A percentile compares a stretch with the other conserved stretches of the same genome.
Conservation (phyloP, 2,113 vertebrate genomes). For the Hystrix cristata region DNA sequence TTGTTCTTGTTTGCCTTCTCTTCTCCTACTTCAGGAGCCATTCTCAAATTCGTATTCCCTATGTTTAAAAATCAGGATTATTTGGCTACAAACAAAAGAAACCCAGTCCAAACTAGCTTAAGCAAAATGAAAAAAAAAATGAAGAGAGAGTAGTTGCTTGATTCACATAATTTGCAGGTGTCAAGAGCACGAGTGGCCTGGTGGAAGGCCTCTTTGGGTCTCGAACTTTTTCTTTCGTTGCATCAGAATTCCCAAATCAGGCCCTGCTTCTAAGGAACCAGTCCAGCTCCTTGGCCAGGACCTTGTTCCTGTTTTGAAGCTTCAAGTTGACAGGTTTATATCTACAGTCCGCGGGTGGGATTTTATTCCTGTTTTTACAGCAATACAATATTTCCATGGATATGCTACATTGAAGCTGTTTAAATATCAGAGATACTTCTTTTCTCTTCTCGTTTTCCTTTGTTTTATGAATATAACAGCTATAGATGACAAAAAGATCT, state of each 20-base stretch:
- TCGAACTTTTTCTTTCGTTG: neutral
- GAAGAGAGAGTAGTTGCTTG: neutral
- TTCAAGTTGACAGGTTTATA: constrained; percentile 2
- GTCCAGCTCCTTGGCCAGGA: neutral
- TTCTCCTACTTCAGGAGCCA: neutral
- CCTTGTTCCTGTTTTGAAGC: constrained; percentile 13
- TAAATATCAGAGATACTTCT: neutral
- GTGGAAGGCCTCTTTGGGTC: neutral
- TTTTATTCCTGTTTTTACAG: constrained; percentile 26
- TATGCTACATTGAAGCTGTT: neutral
- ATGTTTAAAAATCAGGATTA: neutral
- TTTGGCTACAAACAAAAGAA: neutral
- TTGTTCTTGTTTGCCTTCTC: neutral
- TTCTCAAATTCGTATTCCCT: neutral
- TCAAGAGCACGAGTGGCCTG: neutral
- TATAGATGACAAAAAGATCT: neutral
- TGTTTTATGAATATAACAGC: neutral
- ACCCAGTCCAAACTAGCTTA: neutral
- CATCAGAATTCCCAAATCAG: neutral
- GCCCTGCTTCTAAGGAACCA: neutral
- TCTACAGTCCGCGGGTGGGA: neutral
- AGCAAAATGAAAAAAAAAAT: neutral
- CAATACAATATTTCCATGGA: constrained; percentile 29
- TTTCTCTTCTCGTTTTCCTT: neutral
- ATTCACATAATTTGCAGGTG: neutral